Conservation (phyloP, 2,113 vertebrate species). For the Sebastes fasciatus region DNA sequence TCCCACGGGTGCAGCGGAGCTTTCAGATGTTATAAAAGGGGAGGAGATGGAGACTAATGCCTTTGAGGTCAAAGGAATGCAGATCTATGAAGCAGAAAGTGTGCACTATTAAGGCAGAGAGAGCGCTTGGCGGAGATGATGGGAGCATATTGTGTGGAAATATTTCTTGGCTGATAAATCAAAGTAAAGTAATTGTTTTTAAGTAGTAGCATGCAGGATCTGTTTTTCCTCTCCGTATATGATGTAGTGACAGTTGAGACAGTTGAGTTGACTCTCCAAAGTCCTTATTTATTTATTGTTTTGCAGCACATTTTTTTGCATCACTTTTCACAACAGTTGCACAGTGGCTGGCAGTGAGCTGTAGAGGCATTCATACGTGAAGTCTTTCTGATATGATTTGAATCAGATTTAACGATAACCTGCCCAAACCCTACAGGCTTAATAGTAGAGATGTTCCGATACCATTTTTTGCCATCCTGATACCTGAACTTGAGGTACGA, state of each 20-base stretch:
- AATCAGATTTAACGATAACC: no score
- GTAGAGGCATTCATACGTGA: not conserved
- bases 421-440: no score
- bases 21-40: conserved; percentile 34
- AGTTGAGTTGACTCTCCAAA: not conserved
- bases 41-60: conserved; percentile 60
- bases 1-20: conserved; percentile 47
- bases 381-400: not conserved
- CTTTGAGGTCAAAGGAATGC: conserved; percentile 46
- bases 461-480: no score
- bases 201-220: not conserved
- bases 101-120: conserved; percentile 28
- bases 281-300: not conserved
- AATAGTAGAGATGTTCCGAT: no score
- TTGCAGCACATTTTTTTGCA: not conserved
- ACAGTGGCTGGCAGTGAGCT: not conserved
- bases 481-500: no score
- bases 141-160: conserved; percentile 3
- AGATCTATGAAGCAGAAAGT: conserved; percentile 41
- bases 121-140: not conserved
- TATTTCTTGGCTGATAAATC: not conserved
- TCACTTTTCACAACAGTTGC: not conserved
- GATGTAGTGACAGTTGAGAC: not conserved
- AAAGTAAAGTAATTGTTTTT: not conserved
- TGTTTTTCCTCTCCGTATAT: not conserved